Percentiles rank a stretch among this genome's conserved stretches.
Conservation (phyloP, 2,797 vertebrate genomes). For the Astyanax mexicanus region DNA sequence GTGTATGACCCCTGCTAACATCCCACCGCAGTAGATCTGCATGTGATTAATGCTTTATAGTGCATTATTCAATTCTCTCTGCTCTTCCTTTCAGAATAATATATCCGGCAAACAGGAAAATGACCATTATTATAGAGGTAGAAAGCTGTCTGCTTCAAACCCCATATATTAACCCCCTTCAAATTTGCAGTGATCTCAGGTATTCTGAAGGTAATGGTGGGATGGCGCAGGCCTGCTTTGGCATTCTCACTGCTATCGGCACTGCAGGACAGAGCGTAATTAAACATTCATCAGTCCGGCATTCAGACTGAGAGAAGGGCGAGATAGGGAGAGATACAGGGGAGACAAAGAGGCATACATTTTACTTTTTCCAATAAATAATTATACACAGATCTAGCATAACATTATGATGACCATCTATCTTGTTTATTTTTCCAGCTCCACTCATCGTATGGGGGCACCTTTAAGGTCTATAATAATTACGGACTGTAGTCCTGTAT, state of each 20-base stretch:
- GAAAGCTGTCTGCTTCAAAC: slow-evolving; percentile 3
- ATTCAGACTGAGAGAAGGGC: not conserved
- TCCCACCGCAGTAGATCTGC: not conserved
- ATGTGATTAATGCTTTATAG: not conserved
- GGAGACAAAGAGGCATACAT: not conserved
- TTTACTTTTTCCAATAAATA: too few relatives aligned
- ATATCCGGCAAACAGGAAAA: slow-evolving; percentile 15
- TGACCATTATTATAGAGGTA: not conserved
- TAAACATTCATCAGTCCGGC: slow-evolving; percentile 39
- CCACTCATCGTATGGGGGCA: too few relatives aligned
- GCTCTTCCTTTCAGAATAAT: not conserved
- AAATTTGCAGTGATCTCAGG: slow-evolving; percentile 8
- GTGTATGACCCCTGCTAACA: too few relatives aligned
- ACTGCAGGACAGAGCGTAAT: slow-evolving; percentile 40
- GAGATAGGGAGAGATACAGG: not conserved
- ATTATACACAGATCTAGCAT: too few relatives aligned
- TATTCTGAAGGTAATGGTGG: slow-evolving; percentile 32
- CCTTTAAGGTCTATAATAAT: too few relatives aligned
- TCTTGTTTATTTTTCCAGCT: too few relatives aligned
- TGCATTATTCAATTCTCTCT: not conserved
- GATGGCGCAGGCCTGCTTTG: slow-evolving; percentile 14
- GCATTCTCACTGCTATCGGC: slow-evolving; percentile 35
- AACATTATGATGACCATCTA: too few relatives aligned
- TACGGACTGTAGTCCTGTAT: too few relatives aligned
- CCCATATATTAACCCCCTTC: not conserved